These are phyloP conservation scores for Scelioninae gen. 2 DNA, from an alignment of 2,888 invertebrate genomes.

Conservation along the genomic window DNA sequence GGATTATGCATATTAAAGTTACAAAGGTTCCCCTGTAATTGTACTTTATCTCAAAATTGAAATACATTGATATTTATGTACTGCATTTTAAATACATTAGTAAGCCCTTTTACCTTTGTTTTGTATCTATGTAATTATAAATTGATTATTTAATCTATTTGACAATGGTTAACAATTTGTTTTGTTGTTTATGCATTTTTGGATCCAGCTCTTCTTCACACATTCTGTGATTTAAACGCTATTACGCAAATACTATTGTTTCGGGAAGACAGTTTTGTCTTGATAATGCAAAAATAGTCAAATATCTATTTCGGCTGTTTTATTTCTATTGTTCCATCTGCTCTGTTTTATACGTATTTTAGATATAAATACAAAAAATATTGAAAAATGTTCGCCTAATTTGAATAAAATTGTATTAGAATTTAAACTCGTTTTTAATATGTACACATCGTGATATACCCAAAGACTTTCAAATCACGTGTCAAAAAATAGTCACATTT, in stretches of 20 bases:
- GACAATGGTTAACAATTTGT: conserved; percentile 46
- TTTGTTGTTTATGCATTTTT: conserved; percentile 44
- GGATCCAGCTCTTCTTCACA: conserved; percentile 37
- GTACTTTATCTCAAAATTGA: conserved; percentile 9
- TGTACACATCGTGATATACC: conserved; percentile 7
- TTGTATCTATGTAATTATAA: conserved; percentile 7
- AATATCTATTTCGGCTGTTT: conserved; percentile 58
- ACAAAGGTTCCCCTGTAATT: neutral
- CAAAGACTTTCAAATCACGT: conserved; percentile 16
- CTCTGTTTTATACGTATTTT: conserved; percentile 20
- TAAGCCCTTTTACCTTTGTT: conserved; percentile 4
- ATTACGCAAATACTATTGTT: conserved; percentile 66
- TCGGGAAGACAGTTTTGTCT: conserved; percentile 72
- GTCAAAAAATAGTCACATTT: conserved; percentile 12
- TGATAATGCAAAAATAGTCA: conserved; percentile 70
- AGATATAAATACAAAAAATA: conserved; percentile 38
- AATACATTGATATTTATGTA: conserved; percentile 12
- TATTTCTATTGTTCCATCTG: conserved; percentile 64
- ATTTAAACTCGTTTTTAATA: conserved; percentile 2
- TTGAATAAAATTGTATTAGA: conserved; percentile 7
- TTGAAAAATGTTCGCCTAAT: conserved; percentile 20
- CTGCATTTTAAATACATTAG: conserved; percentile 1
- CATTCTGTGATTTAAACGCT: conserved; percentile 63
- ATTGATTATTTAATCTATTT: conserved; percentile 21
- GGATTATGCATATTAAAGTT: neutral